Base-by-base conservation (phyloP, 2,113 vertebrate genomes). In the Megatriorchis doriae region DNA sequence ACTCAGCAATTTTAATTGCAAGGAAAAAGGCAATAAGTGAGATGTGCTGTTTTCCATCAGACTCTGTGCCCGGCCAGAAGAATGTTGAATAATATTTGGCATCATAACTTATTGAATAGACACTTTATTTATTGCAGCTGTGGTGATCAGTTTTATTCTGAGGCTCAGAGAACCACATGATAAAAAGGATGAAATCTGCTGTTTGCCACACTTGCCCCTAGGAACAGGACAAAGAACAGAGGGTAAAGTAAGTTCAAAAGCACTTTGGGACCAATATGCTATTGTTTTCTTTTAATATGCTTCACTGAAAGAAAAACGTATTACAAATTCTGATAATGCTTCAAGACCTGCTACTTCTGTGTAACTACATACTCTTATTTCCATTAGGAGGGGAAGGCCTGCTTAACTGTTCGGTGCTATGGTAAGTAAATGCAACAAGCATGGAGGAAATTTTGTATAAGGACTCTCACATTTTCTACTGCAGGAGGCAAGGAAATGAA, bases 121-220 rank as follows among this genome's bases (percentile, higher is more conserved):
- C 91, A 96, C 61, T 98, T 98, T 98, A 98, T 98, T 96, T 97
- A 96, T 94, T 97, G 82, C 97, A 98, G 96, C 97, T 98, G 97
- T 97, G 81, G 72, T 91, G 88, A 97, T 96, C 95, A 84, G 82
- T 95, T 88, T 96, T 95, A 88, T 97, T 98, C 94, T 90, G 80
- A 74, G 77, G 72, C 53, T 97, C 91, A 93, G 88, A 93, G 92
- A 65, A 96, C 89, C 96, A 98, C 94, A 97, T 95, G 97, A 97
- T 87, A 87, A 8, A 8, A 26, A 79, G 68, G 88, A 96, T 91
- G 75, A 88, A 94, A 83, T 87, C 82, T 93, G 93, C 85, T 94
- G 31, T 53, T 91, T 88, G 81, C 72, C 38, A 74, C 50, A 55
- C 86, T 93, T 97, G 82, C 88, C 94, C 63, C 56, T 82, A 94